Evolutionary conservation across 2,113 vertebrate species (phyloP).

Genomic region (Eurypyga helias): DNA sequence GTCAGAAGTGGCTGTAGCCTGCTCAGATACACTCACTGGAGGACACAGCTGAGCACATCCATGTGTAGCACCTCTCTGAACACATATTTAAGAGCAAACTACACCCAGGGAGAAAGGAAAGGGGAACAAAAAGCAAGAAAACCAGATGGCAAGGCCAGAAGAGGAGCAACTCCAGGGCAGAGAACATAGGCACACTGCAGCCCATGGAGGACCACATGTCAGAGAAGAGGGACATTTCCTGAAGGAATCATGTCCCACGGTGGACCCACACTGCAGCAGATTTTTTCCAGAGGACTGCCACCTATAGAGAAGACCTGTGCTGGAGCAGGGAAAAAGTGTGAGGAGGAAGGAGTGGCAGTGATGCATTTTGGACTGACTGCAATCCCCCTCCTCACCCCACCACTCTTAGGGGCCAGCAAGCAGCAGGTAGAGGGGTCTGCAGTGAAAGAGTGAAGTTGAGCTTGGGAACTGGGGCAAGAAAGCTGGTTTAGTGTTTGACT

Average conservation of each 20-base stretch:
- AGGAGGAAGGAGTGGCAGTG: background rate
- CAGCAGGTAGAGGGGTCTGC: background rate
- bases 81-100: background rate
- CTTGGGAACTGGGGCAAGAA: background rate
- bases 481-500: background rate
- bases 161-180: background rate
- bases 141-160: background rate
- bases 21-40: background rate
- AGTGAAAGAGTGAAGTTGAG: background rate
- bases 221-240: background rate
- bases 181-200: background rate
- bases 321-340: background rate
- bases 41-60: background rate
- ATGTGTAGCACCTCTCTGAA: background rate
- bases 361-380: background rate
- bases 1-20: background rate
- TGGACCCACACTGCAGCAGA: background rate
- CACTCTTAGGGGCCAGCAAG: background rate
- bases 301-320: accelerated
- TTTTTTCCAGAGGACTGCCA: background rate
- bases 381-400: background rate
- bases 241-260: accelerated
- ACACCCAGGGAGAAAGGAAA: background rate
- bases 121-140: background rate
- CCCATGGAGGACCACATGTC: background rate